Evolutionary conservation across 2,797 vertebrate genomes (phyloP).

Genomic region (Rhabdophis nuchalis): DNA sequence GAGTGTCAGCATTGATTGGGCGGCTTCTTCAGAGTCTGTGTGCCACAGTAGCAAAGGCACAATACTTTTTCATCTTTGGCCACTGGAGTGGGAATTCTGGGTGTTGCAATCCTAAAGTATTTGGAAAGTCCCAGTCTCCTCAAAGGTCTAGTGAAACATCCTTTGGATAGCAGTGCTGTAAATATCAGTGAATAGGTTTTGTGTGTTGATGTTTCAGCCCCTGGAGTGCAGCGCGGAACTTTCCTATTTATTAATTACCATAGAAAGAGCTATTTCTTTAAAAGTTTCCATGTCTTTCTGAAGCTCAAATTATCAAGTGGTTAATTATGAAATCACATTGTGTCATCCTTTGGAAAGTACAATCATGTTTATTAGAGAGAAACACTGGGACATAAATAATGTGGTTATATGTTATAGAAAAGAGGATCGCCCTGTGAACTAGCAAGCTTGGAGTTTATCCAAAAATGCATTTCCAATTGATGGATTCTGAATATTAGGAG

Average conservation of each 20-base stretch:
- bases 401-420: neutral
- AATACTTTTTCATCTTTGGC: neutral
- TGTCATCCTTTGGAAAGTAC: neutral
- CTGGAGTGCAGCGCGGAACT: neutral
- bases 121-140: neutral
- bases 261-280: neutral
- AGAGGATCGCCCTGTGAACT: neutral
- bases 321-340: slow-evolving; percentile 8
- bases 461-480: neutral
- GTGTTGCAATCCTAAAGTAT: neutral
- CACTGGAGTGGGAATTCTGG: neutral
- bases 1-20: neutral
- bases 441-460: neutral
- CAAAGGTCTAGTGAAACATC: neutral
- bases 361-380: neutral
- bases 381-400: neutral
- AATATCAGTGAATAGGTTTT: neutral
- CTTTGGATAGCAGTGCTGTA: neutral
- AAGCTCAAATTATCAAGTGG: slow-evolving; percentile 5
- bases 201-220: neutral
- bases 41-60: neutral
- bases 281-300: neutral
- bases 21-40: neutral
- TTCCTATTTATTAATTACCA: neutral
- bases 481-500: neutral